Percentiles rank a stretch among this genome's conserved stretches.
These are phyloP conservation scores for Gryon sp. DNA, from an alignment of 1,140 invertebrate species.

Conservation along the genomic window DNA sequence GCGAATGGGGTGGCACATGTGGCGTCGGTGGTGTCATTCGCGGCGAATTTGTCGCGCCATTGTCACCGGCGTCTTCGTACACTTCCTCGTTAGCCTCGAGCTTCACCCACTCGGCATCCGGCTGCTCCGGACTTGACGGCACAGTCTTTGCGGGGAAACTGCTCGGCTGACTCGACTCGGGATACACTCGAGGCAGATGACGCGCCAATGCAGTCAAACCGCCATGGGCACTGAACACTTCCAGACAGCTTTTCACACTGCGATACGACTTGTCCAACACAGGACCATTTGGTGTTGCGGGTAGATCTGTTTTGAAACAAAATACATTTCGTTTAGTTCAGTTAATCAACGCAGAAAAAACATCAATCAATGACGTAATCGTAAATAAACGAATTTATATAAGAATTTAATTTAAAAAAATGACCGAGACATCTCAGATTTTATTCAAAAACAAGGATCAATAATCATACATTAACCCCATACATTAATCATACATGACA, in stretches of 20 bases:
- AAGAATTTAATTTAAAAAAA: too few species aligned
- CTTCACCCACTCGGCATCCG: constrained; percentile 89
- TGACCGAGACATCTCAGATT: too few species aligned
- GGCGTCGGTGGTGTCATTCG: constrained; percentile 75
- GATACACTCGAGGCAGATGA: constrained; percentile 91
- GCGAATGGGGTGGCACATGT: constrained; percentile 91
- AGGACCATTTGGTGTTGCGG: background rate
- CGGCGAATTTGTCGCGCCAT: constrained; percentile 68
- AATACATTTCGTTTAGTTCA: too few species aligned
- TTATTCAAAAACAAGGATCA: too few species aligned
- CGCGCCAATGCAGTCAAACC: constrained; percentile 92
- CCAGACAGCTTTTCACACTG: constrained; percentile 84
- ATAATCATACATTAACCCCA: too few species aligned
- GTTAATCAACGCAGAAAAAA: background rate
- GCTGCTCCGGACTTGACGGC: constrained; percentile 76
- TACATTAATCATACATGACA: too few species aligned
- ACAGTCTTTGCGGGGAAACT: constrained; percentile 79
- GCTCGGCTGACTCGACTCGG: constrained; percentile 83
- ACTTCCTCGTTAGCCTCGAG: constrained; percentile 85
- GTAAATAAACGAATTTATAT: too few species aligned
- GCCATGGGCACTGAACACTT: constrained; percentile 91
- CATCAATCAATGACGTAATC: too few species aligned
- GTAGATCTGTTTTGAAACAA: constrained; percentile 2
- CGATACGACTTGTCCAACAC: constrained; percentile 20
- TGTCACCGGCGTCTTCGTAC: constrained; percentile 84